Evolutionary conservation across 2,113 vertebrate genomes (phyloP), one percentile per base, ranked within the genome.

Genomic region (Gnathochromis pfefferi): DNA sequence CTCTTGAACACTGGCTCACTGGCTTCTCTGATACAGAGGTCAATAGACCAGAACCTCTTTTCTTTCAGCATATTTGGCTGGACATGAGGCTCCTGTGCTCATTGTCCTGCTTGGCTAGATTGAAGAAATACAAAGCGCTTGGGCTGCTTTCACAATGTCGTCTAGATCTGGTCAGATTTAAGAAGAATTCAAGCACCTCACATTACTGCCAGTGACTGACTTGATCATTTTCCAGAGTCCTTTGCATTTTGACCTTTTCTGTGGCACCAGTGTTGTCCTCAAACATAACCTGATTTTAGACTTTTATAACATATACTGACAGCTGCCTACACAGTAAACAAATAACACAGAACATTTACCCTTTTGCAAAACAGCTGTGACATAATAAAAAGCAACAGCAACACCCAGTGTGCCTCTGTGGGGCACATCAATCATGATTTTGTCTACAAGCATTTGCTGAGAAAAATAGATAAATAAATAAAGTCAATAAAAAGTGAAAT

Each of bases 341-440:
- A 88, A 83, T 21, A 31, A 45, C 49, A 49, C 78, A 21, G 11
- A 83, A n/a, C 60, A 63, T 84, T 83, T 83, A 45, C 4, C 35
- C 53, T 63, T 28, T 83, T 75, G 7, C n/a, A 12, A 75, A 87
- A 70, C 80, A 90, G 87, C 87, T 89, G 89, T 12, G 83, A 51
- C 80, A 65, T 75, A 42, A 38, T 82, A 5, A 81, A 81, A 82
- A 78, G 40, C 38, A 45, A 49, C 45, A 63, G 26, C 47, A 28
- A 58, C 6, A 49, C 16, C 57, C 19, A 7, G 3, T 73, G 81
- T 85, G 51, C 6, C 13, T 78, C 73, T 78, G 45, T 78, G 45
- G 45, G 73, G 45, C 19, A 49, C 73, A 51, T 78, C 45, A 49
- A 47, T 78, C 26, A 63, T 47, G 26, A 65, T 19, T 68, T 54